Base-by-base conservation (phyloP, 2,113 vertebrate genomes). In the Ophthalmolycus amberensis region DNA sequence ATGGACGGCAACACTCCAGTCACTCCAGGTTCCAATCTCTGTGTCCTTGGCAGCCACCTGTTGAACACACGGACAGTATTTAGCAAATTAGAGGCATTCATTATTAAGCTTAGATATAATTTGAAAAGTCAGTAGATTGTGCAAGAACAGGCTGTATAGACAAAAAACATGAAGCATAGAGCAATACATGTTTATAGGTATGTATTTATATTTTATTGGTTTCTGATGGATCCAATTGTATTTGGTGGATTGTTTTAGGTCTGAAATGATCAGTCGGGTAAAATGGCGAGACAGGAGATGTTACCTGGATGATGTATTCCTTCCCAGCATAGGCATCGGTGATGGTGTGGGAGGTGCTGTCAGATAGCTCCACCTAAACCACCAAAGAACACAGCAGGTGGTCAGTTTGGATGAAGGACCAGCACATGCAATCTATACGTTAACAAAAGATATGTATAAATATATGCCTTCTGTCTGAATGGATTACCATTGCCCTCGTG, bases 21-120 rank as follows among this genome's bases (percentile, higher is more conserved):
- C 98, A 1, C 98, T 99, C 98, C 98, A 99, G 0, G 98, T 99
- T 82, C 98, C 98, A 0, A 99, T 97, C 89, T 99, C 98, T 0
- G 95, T 98, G 96, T 99, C 98, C 91, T 99, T 99, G 85, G 98
- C 97, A 0, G 98, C 98, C 79, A 99, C 97, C 91, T 94, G 79
- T 67, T 42, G n/a, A 64, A 40, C 34, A 72, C 12, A 25, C 29
- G 8, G 9, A n/a, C 25, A 42, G 9, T 32, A 25, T 40, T 63
- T 1, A 15, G 38, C 6, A 32, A 56, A 10, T 70, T 18, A 58
- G 3, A 66, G 50, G 72, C n/a, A 46, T 25, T n/a, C 12, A 25
- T 38, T 16, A 37, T 38, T 37, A 8, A 12, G 18, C 46, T 69
- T 37, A 4, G 0, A 46, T 6, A 20, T 20, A 5, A 67, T 67